Base-by-base conservation (phyloP, 2,888 invertebrate species). In the Microctonus brassicae region DNA sequence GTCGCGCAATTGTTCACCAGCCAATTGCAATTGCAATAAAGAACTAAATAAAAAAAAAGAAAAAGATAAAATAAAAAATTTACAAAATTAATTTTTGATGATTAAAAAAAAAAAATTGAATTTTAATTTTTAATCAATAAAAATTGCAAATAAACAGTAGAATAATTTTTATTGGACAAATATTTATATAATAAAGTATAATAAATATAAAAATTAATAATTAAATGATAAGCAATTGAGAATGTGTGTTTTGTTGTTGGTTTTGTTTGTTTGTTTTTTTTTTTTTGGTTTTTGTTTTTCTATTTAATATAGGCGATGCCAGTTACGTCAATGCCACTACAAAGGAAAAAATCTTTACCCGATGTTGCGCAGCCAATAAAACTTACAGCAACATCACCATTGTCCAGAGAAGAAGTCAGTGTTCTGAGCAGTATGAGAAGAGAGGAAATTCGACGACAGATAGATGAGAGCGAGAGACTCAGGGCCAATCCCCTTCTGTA, bases 371-470 rank as follows among this genome's bases (percentile, higher is more conserved):
- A 87, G 77, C 95, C 95, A 83, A 93, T 93, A 76, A 91, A 95
- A 88, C 94, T 96, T 71, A 92, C 94, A 73, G 92, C 94, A 79
- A 92, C 93, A 70, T 93, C 94, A 80, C 93, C 93, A 79, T 95
- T 98, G 94, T 94, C 97, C 67, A 92, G 98, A 71, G 97, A 98
- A 88, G 98, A 99, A 89, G 97, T 97, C 64, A 97, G 97, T 77
- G 93, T 94, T 77, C 91, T 99, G 84, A 97, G 97, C 83, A 96
- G 97, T 76, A 95, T 96, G 80, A 92, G 98, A 77, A 92, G 99
- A 79, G 98, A 98, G 89, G 98, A 98, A 88, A 92, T 98, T 80
- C 93, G 98, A 84, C 92, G 96, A 81, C 94, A 96, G 90, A 92
- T 94, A 84, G 96, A 97, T 88, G 96, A 97, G 89, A 92, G 94